Evolutionary conservation across 2,113 vertebrate species (phyloP).

Genomic region (Crotalus helleri): DNA sequence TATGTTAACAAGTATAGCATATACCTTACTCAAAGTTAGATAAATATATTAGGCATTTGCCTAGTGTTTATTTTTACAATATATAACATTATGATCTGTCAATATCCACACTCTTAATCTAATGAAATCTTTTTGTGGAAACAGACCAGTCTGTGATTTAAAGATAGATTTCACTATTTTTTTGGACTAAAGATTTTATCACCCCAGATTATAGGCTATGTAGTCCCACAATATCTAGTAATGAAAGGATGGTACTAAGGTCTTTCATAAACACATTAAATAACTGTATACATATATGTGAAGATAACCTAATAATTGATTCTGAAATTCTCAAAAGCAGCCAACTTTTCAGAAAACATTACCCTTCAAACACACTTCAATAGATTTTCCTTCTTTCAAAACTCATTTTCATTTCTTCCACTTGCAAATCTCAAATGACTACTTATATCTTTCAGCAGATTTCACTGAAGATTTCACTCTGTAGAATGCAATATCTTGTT

Average conservation of each 20-base stretch:
- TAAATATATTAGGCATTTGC: conserved; percentile 44
- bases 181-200: not conserved
- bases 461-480: conserved; percentile 43
- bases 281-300: not conserved
- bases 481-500: conserved; percentile 29
- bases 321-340: conserved; percentile 46
- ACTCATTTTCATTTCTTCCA: conserved; percentile 42
- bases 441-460: conserved; percentile 44
- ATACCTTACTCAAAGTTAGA: not conserved
- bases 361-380: conserved; percentile 32
- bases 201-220: not conserved
- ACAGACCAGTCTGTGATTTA: not conserved
- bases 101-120: not conserved
- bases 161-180: not conserved
- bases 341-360: conserved; percentile 47
- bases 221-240: not conserved
- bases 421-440: conserved; percentile 40
- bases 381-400: conserved; percentile 33
- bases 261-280: conserved; percentile 54
- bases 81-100: not conserved
- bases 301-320: conserved; percentile 41
- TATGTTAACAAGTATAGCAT: not conserved
- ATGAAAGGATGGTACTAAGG: not conserved
- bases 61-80: conserved; percentile 17
- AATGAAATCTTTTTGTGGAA: not conserved